Evolutionary conservation across 2,113 vertebrate genomes (phyloP), one percentile per base, ranked within the genome.

Genomic region (Thunnus maccoyii): DNA sequence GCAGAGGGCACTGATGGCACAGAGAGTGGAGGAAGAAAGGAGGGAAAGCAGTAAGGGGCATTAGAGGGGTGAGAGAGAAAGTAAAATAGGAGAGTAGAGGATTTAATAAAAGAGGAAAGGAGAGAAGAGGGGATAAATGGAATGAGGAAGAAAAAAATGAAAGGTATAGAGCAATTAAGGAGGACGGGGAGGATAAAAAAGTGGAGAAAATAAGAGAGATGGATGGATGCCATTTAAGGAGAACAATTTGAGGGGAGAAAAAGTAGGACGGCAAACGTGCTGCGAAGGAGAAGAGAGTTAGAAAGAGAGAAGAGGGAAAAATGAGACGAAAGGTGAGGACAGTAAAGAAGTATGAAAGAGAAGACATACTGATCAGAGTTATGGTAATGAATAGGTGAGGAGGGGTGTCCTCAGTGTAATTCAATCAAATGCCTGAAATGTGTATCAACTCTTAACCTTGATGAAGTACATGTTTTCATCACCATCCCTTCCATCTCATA

Each of bases 1-100:
- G 87, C 84, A 91, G 91, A 90, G 91, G 91, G 90, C 88, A 80
- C 62, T 81, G 78, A 87, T 47, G 78, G 52, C 47, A 56, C 80
- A 65, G 83, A 54, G 78, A 80, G 84, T 1, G 60, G 46, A 54
- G 9, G 56, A 61, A 20, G 27, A 52, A 16, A 25, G 13, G 25
- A 20, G 46, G 18, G 20, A 41, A n/a, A 36, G 17, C 36, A 44
- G 72, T 36, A 11, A 52, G 6, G 13, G 12, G 18, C 4, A 3
- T 11, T 10, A 48, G n/a, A 73, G 41, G 6, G 8, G 41, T 25
- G 41, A 17, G 50, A 25, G 2, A 67, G 56, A 30, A 18, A 8
- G 5, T 1, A 11, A 2, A 32, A 25, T 14, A 13, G 18, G 1
- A 63, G 20, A 44, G 32, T 0, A 17, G 41, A 68, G 10, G 15